phyloP scores from a whole-genome alignment of 2,888 invertebrate genomes.

The Pseudanteris insignis region DNA sequence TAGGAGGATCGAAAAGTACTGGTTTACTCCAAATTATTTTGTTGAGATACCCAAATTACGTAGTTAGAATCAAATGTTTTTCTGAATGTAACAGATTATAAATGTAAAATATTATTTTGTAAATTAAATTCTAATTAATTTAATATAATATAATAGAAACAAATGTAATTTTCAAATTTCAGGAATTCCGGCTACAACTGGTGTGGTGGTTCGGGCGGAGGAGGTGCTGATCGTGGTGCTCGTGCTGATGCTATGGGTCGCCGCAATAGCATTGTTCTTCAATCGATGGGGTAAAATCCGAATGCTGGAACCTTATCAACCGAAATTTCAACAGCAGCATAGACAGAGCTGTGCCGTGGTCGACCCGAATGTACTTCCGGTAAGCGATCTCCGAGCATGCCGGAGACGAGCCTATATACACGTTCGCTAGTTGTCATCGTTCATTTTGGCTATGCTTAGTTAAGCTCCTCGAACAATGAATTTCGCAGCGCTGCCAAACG shows the following conservation, averaged over 20 bases:
- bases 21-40: no score
- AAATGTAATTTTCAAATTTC: no score
- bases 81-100: no score
- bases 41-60: no score
- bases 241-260: conserved; percentile 87
- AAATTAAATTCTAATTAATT: no score
- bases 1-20: no score
- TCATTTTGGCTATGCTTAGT: conserved; percentile 20
- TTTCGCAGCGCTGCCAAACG: conserved; percentile 12
- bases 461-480: conserved; percentile 8
- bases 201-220: conserved; percentile 82
- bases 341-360: conserved; percentile 68
- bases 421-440: conserved; percentile 16
- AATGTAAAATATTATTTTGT: no score
- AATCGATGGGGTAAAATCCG: conserved; percentile 95
- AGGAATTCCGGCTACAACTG: conserved; percentile 47
- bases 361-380: conserved; percentile 54
- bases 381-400: conserved; percentile 42
- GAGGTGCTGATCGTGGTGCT: conserved; percentile 90
- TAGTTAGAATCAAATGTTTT: no score
- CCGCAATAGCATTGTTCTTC: conserved; percentile 89
- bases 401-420: conserved; percentile 2
- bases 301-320: conserved; percentile 90
- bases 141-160: no score
- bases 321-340: conserved; percentile 90